phyloP scores from a whole-genome alignment of 2,797 vertebrate species.

The Centroberyx gerrardi region DNA sequence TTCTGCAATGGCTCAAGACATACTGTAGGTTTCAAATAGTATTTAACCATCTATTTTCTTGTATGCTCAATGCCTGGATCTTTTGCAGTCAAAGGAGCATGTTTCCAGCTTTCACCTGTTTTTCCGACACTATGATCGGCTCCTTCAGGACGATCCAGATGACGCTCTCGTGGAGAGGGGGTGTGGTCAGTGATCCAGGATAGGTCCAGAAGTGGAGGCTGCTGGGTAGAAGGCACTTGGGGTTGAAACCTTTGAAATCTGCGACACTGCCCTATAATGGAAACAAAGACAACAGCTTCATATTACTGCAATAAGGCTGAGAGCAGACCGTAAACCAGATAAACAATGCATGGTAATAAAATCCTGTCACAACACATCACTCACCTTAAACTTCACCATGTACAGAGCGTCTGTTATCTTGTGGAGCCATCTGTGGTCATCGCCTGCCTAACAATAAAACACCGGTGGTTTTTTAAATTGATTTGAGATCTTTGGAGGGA shows the following conservation, averaged over 20 bases:
- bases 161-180: constrained; percentile 94
- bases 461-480: not conserved
- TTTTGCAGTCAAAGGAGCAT: not conserved
- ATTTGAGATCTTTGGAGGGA: not conserved
- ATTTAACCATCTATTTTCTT: not conserved
- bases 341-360: not conserved
- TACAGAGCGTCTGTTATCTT: constrained; percentile 94
- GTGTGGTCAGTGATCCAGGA: constrained; percentile 94
- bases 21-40: not conserved
- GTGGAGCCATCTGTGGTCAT: constrained; percentile 91
- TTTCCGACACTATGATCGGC: constrained; percentile 92
- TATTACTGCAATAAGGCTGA: not conserved
- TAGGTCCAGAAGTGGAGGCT: constrained; percentile 96
- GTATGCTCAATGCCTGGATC: not conserved
- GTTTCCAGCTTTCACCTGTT: constrained; percentile 88
- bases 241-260: constrained; percentile 93
- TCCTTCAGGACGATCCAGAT: constrained; percentile 95
- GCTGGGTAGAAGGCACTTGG: constrained; percentile 93
- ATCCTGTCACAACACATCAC: not conserved
- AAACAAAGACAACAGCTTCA: constrained; percentile 12
- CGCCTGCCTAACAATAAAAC: constrained; percentile 86
- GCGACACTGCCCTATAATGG: constrained; percentile 88
- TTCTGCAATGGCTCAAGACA: not conserved
- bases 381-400: constrained; percentile 97
- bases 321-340: constrained; percentile 3